phyloP scores from a whole-genome alignment of 1,140 invertebrate genomes.

The Aphaenogaster rudis region DNA sequence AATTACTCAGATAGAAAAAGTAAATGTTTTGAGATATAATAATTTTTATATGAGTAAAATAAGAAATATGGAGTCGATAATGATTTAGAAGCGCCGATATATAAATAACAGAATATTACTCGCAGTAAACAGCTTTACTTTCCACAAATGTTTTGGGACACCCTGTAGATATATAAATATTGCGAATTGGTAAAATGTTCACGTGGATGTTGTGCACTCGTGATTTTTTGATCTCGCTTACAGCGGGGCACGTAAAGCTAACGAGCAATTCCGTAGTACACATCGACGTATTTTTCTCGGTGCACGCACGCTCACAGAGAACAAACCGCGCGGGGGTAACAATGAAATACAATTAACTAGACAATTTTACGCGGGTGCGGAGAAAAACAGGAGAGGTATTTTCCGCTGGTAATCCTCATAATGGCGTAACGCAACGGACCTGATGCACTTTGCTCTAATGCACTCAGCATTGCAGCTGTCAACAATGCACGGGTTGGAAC shows the following conservation, averaged over 20 bases:
- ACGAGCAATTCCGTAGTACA: conserved; percentile 29
- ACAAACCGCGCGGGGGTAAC: conserved; percentile 24
- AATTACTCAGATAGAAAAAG: neutral
- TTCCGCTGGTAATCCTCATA: conserved; percentile 78
- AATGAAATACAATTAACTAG: conserved; percentile 72
- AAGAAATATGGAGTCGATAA: neutral
- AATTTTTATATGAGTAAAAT: neutral
- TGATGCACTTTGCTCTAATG: conserved; percentile 79
- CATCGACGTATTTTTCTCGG: conserved; percentile 34
- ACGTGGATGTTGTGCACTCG: neutral
- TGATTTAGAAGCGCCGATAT: neutral
- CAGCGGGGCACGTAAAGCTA: conserved; percentile 12
- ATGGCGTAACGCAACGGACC: conserved; percentile 74
- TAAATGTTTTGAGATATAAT: neutral
- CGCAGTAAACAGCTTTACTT: neutral
- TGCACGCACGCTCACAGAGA: neutral
- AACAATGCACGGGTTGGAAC: conserved; percentile 38
- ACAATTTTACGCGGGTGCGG: conserved; percentile 69
- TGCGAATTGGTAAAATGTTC: conserved; percentile 30
- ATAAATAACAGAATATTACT: conserved; percentile 10
- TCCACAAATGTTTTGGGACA: neutral
- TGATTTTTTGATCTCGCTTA: conserved; percentile 45
- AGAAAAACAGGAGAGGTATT: conserved; percentile 67
- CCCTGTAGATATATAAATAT: neutral
- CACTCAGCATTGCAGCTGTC: conserved; percentile 54